Conservation (phyloP, 2,113 vertebrate genomes). For the Oreamnos americanus region DNA sequence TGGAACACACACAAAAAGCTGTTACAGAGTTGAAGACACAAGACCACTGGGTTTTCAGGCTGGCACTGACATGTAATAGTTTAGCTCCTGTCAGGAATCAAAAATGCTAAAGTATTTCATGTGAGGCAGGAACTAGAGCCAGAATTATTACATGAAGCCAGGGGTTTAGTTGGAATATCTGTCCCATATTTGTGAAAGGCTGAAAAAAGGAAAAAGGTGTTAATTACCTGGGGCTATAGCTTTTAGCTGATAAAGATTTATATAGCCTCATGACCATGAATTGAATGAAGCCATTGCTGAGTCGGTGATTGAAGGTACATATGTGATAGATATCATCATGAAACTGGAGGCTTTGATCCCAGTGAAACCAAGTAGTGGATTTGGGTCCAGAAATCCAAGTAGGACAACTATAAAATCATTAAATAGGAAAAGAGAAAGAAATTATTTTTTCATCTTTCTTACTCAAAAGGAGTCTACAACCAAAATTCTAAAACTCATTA, state of each 20-base stretch:
- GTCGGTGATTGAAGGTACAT: neutral
- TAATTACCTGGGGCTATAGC: neutral
- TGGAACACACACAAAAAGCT: neutral
- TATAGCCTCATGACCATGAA: conserved; percentile 9
- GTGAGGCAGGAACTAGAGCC: neutral
- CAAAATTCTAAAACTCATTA: conserved; percentile 41
- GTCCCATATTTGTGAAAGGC: conserved; percentile 24
- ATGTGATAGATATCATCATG: neutral
- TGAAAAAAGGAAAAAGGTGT: neutral
- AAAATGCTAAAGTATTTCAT: neutral
- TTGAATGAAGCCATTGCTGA: neutral
- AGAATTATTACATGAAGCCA: neutral
- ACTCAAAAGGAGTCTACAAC: conserved; percentile 23
- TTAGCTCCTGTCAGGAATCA: neutral
- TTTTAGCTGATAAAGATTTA: conserved; percentile 24
- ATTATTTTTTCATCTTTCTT: neutral
- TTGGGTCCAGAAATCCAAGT: neutral
- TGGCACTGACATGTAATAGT: neutral
- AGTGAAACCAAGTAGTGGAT: neutral
- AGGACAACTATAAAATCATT: conserved; percentile 24
- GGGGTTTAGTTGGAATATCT: neutral
- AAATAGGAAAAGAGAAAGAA: conserved; percentile 25
- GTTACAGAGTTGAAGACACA: neutral
- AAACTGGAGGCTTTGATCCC: conserved; percentile 23
- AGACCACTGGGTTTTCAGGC: neutral